A percentile compares a stretch with the other conserved stretches of the same genome.
These are phyloP conservation scores for Scaptomyza hsui DNA, from an alignment of 1,140 invertebrate species.

Conservation along the genomic window DNA sequence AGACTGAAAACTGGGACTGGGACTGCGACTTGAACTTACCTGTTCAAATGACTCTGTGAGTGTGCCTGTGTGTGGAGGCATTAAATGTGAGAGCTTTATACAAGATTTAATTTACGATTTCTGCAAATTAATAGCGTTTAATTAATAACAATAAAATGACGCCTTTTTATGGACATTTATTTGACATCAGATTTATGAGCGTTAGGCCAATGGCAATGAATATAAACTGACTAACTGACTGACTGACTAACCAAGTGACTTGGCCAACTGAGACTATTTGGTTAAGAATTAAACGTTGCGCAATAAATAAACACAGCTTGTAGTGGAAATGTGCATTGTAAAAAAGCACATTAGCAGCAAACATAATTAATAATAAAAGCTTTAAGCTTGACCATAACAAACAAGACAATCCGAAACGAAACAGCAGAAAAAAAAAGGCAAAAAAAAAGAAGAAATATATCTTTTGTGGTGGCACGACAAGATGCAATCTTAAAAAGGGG, in stretches of 20 bases:
- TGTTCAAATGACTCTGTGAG: slow-evolving; percentile 66
- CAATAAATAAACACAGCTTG: background rate
- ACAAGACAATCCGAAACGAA: slow-evolving; percentile 7
- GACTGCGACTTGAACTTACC: slow-evolving; percentile 32
- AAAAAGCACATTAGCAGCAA: background rate
- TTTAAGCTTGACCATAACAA: slow-evolving; percentile 19
- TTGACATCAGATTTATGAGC: slow-evolving; percentile 73
- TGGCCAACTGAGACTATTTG: slow-evolving; percentile 8
- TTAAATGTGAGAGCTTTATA: slow-evolving; percentile 61
- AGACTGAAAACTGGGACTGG: no score
- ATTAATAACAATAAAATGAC: slow-evolving; percentile 83
- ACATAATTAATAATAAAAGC: slow-evolving; percentile 37
- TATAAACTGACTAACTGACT: background rate
- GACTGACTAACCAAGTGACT: background rate
- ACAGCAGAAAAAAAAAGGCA: background rate
- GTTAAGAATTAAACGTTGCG: background rate
- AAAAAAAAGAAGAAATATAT: background rate
- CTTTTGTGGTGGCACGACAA: slow-evolving; percentile 22
- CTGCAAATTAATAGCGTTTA: slow-evolving; percentile 83
- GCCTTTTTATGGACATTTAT: slow-evolving; percentile 81
- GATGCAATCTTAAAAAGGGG: slow-evolving; percentile 45
- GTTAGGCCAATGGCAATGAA: slow-evolving; percentile 8
- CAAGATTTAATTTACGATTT: slow-evolving; percentile 82
- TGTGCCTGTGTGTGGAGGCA: slow-evolving; percentile 42
- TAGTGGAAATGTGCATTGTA: background rate